Evolutionary conservation across 2,888 invertebrate species (phyloP).

Genomic region (Dasysyrphus albostriatus): DNA sequence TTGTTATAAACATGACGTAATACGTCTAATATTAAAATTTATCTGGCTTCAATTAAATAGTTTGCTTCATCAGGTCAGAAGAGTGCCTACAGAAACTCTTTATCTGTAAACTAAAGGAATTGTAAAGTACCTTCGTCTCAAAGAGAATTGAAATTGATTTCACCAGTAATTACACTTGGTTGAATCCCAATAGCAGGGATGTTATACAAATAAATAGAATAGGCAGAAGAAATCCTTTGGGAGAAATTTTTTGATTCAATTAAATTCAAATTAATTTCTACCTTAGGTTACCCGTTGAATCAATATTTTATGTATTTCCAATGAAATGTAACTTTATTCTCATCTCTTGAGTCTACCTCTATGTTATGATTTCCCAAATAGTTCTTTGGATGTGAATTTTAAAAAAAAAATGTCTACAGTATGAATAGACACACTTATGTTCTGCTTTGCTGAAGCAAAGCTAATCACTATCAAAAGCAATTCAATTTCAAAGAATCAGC

Average conservation of each 20-base stretch:
- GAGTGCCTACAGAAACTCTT: slow-evolving; percentile 22
- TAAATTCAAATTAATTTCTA: slow-evolving; percentile 24
- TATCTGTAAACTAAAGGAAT: not conserved
- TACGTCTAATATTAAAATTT: no score
- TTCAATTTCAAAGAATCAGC: slow-evolving; percentile 48
- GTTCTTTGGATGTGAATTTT: not conserved
- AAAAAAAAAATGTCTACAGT: not conserved
- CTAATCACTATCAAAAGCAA: slow-evolving; percentile 42
- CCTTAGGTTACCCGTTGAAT: not conserved
- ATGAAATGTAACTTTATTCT: slow-evolving; percentile 18
- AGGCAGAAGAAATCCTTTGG: no score
- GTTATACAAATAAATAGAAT: no score
- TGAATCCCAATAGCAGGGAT: no score
- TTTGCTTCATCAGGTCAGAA: not conserved
- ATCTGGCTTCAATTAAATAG: no score
- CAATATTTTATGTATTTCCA: slow-evolving; percentile 21
- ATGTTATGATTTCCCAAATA: slow-evolving; percentile 1
- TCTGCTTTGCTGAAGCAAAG: not conserved
- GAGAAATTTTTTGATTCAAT: not conserved
- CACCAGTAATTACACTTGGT: not conserved
- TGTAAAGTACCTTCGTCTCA: not conserved
- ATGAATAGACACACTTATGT: not conserved
- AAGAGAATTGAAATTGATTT: slow-evolving; percentile 7
- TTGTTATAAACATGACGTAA: no score
- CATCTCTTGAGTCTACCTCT: not conserved